phyloP scores from a whole-genome alignment of 2,797 vertebrate genomes.

The Danio aesculapii region DNA sequence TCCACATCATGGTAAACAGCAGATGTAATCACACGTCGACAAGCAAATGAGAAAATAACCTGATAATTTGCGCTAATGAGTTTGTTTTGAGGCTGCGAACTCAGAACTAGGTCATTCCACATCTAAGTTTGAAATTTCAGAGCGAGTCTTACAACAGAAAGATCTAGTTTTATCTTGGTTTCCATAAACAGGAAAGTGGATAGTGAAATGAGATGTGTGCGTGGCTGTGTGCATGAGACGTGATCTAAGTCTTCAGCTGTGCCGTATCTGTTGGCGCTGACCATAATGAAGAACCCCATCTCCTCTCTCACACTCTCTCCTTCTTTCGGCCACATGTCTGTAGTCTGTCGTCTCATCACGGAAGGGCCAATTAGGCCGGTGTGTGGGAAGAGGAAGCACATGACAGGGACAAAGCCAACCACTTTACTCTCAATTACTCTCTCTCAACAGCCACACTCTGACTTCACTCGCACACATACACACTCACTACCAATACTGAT shows the following conservation, averaged over 20 bases:
- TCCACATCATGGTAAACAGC: slow-evolving; percentile 55
- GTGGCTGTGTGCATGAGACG: slow-evolving; percentile 30
- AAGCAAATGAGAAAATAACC: slow-evolving; percentile 46
- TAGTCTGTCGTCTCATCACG: slow-evolving; percentile 54
- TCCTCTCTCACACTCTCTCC: slow-evolving; percentile 57
- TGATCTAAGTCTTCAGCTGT: slow-evolving; percentile 66
- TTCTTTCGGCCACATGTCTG: slow-evolving; percentile 37
- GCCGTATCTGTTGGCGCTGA: slow-evolving; percentile 62
- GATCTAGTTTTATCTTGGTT: not conserved
- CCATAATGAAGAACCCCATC: slow-evolving; percentile 61
- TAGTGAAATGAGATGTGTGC: slow-evolving; percentile 58
- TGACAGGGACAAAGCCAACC: slow-evolving; percentile 58
- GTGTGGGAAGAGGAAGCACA: slow-evolving; percentile 58
- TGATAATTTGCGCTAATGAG: slow-evolving; percentile 60
- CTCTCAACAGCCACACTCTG: slow-evolving; percentile 21
- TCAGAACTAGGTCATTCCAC: slow-evolving; percentile 43
- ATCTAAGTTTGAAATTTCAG: slow-evolving; percentile 3
- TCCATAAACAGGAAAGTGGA: slow-evolving; percentile 12
- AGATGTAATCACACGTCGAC: slow-evolving; percentile 49
- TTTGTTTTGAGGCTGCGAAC: slow-evolving; percentile 54
- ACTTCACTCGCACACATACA: slow-evolving; percentile 4
- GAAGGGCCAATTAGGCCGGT: slow-evolving; percentile 63
- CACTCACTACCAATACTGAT: not conserved
- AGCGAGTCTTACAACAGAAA: not conserved
- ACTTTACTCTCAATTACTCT: slow-evolving; percentile 56